Base-by-base conservation (phyloP, 1,140 invertebrate species). In the Luehdorfia chinensis region DNA sequence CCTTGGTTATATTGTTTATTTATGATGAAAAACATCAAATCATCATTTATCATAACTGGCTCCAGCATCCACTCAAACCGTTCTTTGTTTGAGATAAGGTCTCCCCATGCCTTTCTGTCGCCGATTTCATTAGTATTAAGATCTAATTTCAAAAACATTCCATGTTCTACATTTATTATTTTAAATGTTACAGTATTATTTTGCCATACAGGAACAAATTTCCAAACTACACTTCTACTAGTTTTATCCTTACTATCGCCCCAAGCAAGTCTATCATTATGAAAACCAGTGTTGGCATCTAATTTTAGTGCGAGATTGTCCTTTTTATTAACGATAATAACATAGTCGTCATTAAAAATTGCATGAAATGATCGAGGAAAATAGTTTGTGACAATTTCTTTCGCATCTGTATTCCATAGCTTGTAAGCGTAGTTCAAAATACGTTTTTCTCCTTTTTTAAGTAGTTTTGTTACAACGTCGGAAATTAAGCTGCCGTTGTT, bases 291-390 rank as follows among this genome's bases (percentile, higher is more conserved):
- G 5, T 23, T 16, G 0, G 11, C 27, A 21, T 48, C 53, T 8
- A 68, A 32, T 39, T 59, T 68, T 0, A 68, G 11, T n/a, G 61
- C 44, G 7, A 52, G 37, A 7, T 47, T 25, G 4, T 59, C 31
- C 19, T 47, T 36, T 12, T 50, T 58, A 16, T 49, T 62, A 6
- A 55, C 28, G 11, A 68, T 56, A 32, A 44, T 62, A 4, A 68
- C 54, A 13, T 11, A 3, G 1, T 48, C 45, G 21, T 52, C 18
- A 25, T 41, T 52, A 3, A 68, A 34, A 2, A 68, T 62, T 1
- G 32, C 16, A 13, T 53, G 55, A 13, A 68, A 57, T 0, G 19
- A 5, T 23, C 14, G 5, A 9, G 65, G 65, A 11, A 68, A 68
- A 31, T 50, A 33, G 1, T 59, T 52, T 0, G n/a, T 30, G 5